Evolutionary conservation across 1,140 invertebrate species (phyloP).

Genomic region (Aphidius gifuensis): DNA sequence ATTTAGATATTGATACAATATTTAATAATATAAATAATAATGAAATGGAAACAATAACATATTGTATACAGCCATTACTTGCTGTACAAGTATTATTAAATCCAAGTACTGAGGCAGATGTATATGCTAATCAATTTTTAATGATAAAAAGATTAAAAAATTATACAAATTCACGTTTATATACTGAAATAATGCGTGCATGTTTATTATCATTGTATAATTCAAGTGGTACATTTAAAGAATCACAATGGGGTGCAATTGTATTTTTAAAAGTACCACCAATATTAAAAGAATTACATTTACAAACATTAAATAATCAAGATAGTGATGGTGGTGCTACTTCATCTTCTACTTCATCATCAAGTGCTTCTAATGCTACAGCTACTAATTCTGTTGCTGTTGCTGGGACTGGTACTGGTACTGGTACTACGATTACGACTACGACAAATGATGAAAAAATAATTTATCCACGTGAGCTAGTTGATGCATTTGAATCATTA

Average conservation of each 20-base stretch:
- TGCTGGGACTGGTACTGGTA: no score
- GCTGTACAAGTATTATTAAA: slow-evolving; percentile 73
- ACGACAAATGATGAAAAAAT: slow-evolving; percentile 50
- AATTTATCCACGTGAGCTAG: slow-evolving; percentile 70
- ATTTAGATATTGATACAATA: slow-evolving; percentile 63
- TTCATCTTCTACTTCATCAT: no score
- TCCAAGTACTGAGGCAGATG: slow-evolving; percentile 72
- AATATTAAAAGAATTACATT: slow-evolving; percentile 70
- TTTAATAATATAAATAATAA: slow-evolving; percentile 46
- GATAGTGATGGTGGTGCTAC: slow-evolving; percentile 16
- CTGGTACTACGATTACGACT: no score
- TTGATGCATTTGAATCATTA: slow-evolving; percentile 78
- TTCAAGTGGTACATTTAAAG: slow-evolving; percentile 70
- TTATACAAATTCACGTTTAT: slow-evolving; percentile 68
- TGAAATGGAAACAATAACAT: slow-evolving; percentile 66
- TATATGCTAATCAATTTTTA: slow-evolving; percentile 75
- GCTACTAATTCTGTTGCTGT: no score
- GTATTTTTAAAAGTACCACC: slow-evolving; percentile 87
- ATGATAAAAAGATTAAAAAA: slow-evolving; percentile 81
- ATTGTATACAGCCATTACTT: slow-evolving; percentile 71
- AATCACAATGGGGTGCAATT: slow-evolving; percentile 90
- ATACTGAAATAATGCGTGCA: slow-evolving; percentile 84
- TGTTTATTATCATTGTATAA: slow-evolving; percentile 86
- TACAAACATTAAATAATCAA: slow-evolving; percentile 47
- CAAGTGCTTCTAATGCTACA: no score